Evolutionary conservation across 2,888 invertebrate species (phyloP).

Genomic region (Nebria brevicollis): DNA sequence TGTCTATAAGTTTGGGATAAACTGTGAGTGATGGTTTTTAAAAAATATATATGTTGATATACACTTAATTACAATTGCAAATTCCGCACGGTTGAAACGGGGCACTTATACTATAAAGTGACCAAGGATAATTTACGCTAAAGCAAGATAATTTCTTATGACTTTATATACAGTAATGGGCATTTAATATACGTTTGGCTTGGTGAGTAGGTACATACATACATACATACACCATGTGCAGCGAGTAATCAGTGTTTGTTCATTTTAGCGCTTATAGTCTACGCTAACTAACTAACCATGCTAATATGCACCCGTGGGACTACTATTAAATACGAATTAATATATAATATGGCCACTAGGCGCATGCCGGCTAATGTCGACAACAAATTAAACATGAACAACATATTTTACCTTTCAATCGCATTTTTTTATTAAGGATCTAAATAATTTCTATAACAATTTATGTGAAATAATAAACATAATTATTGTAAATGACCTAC

Average conservation of each 20-base stretch:
- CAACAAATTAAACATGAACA: not conserved
- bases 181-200: slow-evolving; percentile 53
- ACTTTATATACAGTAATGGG: slow-evolving; percentile 58
- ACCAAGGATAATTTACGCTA: slow-evolving; percentile 54
- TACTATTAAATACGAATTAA: slow-evolving; percentile 17
- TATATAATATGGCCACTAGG: slow-evolving; percentile 4
- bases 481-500: no score
- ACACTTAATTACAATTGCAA: slow-evolving; percentile 12
- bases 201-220: not conserved
- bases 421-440: not conserved
- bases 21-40: no score
- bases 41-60: not conserved
- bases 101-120: slow-evolving; percentile 44
- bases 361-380: not conserved
- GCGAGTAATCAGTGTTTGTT: slow-evolving; percentile 20
- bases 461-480: no score
- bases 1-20: no score
- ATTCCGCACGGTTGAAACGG: slow-evolving; percentile 48
- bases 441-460: no score
- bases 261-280: slow-evolving; percentile 16
- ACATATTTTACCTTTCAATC: not conserved
- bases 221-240: not conserved
- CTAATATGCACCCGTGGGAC: slow-evolving; percentile 4
- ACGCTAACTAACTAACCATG: slow-evolving; percentile 22
- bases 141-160: slow-evolving; percentile 58